Conservation (phyloP, 2,113 vertebrate species). For the Octodon degus region DNA sequence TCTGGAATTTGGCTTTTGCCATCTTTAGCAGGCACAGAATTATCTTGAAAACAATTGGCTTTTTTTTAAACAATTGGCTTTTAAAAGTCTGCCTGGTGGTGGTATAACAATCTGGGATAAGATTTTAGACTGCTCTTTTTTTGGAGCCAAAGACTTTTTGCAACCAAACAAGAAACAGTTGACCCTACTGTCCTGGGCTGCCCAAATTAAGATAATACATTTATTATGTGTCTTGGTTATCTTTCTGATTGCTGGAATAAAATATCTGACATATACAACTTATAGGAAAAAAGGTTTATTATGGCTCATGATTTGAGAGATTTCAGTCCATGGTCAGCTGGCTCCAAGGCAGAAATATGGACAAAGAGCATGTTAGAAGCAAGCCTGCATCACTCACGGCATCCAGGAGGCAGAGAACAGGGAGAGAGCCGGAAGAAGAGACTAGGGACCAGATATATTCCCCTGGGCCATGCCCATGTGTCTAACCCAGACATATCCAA, state of each 20-base stretch:
- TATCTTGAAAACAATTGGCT: background rate
- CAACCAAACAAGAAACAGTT: background rate
- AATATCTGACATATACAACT: background rate
- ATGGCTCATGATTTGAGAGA: background rate
- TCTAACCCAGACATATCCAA: background rate
- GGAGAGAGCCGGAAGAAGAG: background rate
- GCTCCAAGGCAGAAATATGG: background rate
- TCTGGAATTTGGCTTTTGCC: conserved; percentile 4
- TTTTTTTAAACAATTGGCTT: background rate
- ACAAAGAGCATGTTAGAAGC: background rate
- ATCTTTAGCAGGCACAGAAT: conserved; percentile 24
- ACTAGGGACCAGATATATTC: background rate
- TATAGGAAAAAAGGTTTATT: background rate
- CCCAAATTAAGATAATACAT: background rate
- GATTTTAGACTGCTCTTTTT: background rate
- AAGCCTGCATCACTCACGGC: background rate
- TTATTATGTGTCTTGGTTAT: background rate
- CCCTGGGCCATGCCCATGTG: background rate
- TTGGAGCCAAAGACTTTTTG: conserved; percentile 30
- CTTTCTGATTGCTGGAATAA: background rate
- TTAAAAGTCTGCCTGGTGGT: background rate
- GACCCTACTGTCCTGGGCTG: background rate
- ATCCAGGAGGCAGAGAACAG: background rate
- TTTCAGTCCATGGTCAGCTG: background rate
- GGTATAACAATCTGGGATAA: background rate